Conservation (phyloP, 2,888 invertebrate genomes). For the Baccha elongata region DNA sequence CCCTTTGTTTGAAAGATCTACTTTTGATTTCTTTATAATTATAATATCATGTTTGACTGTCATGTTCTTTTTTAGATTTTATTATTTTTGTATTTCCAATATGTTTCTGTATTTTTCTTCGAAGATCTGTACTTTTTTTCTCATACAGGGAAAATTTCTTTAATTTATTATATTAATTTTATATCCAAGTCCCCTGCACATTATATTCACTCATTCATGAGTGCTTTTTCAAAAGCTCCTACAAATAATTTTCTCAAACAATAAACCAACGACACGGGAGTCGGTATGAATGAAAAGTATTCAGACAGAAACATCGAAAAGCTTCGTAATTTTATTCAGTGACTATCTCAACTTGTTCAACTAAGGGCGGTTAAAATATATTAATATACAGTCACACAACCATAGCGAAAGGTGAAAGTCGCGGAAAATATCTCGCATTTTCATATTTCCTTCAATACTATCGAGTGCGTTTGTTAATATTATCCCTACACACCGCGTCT, state of each 20-base stretch:
- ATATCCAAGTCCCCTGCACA: neutral
- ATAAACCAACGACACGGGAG: neutral
- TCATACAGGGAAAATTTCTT: no score
- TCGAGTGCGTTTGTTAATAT: constrained; percentile 31
- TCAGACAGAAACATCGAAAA: constrained; percentile 38
- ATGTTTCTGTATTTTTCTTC: no score
- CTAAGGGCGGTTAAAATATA: constrained; percentile 58
- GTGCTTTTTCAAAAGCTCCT: neutral
- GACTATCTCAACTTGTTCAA: constrained; percentile 50
- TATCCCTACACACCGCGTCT: constrained; percentile 20
- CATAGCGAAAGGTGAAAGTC: constrained; percentile 35
- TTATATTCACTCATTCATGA: neutral
- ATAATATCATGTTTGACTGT: no score
- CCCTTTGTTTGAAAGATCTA: no score
- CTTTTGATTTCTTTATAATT: no score
- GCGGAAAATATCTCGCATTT: constrained; percentile 37
- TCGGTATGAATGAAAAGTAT: no score
- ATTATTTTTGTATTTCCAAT: no score
- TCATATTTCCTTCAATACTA: constrained; percentile 6
- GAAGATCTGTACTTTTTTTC: no score
- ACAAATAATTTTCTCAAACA: neutral
- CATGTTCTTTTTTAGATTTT: no score
- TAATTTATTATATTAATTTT: no score
- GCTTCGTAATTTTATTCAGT: constrained; percentile 55
- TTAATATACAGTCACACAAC: neutral